Conservation (phyloP, 2,797 vertebrate genomes). For the Schizopygopsis malacanthus region DNA sequence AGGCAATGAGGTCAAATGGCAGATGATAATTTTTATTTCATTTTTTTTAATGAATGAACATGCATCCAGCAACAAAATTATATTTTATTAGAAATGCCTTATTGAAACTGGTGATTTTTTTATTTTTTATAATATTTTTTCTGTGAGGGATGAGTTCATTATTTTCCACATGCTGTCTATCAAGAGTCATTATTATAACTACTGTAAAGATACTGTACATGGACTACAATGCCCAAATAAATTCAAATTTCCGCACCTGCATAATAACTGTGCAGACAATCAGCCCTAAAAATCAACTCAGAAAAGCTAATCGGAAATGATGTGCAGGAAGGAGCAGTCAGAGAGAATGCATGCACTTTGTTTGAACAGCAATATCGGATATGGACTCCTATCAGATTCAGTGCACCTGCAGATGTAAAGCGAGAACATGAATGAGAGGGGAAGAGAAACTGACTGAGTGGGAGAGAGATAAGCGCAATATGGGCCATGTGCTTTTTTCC, state of each 20-base stretch:
- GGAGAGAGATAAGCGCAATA: conserved; percentile 52
- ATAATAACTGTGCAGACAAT: neutral
- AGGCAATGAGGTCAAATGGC: neutral
- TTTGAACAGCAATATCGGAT: neutral
- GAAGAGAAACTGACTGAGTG: conserved; percentile 33
- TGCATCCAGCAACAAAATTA: neutral
- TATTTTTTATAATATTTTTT: neutral
- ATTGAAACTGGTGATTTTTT: neutral
- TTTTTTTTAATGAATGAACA: neutral
- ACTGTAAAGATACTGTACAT: neutral
- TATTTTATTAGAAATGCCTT: neutral
- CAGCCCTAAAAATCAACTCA: neutral
- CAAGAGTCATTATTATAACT: neutral
- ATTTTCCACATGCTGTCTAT: neutral
- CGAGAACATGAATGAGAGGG: neutral
- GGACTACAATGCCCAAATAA: neutral
- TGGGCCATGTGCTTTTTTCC: conserved; percentile 33
- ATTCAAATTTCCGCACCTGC: neutral
- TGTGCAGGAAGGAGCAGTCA: conserved; percentile 5
- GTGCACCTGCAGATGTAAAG: conserved; percentile 26
- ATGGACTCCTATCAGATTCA: neutral
- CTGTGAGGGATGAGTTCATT: neutral
- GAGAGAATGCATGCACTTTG: neutral
- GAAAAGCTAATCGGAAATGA: neutral
- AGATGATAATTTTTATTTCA: neutral